Evolutionary conservation across 2,113 vertebrate genomes (phyloP).

Genomic region (Mormyrus iriodes): DNA sequence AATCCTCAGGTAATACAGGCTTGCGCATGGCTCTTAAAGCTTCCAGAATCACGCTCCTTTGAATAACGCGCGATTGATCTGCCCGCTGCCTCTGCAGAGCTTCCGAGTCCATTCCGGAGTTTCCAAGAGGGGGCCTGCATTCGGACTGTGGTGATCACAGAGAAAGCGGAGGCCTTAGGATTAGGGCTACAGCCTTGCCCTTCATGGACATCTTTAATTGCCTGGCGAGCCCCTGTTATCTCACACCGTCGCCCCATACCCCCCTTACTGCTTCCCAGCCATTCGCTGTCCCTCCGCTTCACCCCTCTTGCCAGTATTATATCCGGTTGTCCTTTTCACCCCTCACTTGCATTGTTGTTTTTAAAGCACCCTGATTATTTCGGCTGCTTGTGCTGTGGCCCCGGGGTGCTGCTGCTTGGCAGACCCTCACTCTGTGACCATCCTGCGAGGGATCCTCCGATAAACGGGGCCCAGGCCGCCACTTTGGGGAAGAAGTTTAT

Average conservation of each 20-base stretch:
- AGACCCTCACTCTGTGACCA: not conserved
- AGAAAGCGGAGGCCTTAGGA: not conserved
- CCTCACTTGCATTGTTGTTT: not conserved
- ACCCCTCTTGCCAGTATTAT: not conserved
- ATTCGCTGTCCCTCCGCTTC: not conserved
- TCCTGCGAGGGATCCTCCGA: not conserved
- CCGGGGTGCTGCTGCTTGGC: not conserved
- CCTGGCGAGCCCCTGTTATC: not conserved
- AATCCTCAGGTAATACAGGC: not conserved
- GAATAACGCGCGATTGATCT: not conserved
- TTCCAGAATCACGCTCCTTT: not conserved
- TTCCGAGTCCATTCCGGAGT: no score
- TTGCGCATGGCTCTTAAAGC: not conserved
- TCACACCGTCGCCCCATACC: not conserved
- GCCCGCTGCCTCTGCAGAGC: not conserved
- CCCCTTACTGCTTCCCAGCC: not conserved
- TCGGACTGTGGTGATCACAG: not conserved
- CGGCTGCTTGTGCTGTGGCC: not conserved
- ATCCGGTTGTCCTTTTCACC: not conserved
- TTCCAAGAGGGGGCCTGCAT: not conserved
- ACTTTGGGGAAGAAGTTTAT: conserved; percentile 19
- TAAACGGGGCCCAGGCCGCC: not conserved
- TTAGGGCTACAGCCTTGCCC: not conserved
- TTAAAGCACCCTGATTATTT: not conserved
- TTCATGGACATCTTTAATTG: not conserved